These are phyloP conservation scores for Andrena minutula DNA, from an alignment of 2,888 invertebrate species.

Conservation along the genomic window DNA sequence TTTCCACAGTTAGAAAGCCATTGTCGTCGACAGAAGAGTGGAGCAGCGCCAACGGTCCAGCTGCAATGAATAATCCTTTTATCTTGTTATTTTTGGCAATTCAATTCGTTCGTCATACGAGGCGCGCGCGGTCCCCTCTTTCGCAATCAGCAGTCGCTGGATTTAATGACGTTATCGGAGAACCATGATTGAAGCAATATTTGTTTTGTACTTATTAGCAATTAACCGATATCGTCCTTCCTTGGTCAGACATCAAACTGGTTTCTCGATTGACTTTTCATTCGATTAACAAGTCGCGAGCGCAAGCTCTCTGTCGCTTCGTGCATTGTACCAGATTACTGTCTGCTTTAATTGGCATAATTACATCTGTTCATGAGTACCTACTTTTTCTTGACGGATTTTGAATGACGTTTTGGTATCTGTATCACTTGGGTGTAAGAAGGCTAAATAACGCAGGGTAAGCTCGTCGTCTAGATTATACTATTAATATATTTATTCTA, in stretches of 20 bases:
- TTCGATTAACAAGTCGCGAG: constrained; percentile 51
- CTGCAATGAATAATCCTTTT: constrained; percentile 61
- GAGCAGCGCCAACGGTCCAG: constrained; percentile 21
- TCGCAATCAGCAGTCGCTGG: constrained; percentile 69
- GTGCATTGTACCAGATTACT: not conserved
- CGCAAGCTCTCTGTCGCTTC: not conserved
- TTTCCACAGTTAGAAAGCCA: constrained; percentile 50
- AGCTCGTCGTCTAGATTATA: no score
- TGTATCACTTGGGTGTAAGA: no score
- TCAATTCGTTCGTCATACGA: constrained; percentile 67
- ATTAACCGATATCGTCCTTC: constrained; percentile 65
- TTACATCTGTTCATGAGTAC: not conserved
- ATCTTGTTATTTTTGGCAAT: constrained; percentile 70
- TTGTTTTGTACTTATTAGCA: constrained; percentile 71
- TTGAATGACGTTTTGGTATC: no score
- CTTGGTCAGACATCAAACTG: constrained; percentile 46
- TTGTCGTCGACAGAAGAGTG: constrained; percentile 41
- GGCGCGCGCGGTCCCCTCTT: constrained; percentile 30
- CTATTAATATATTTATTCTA: no score
- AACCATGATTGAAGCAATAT: constrained; percentile 73
- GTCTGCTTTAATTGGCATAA: not conserved
- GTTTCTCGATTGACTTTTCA: constrained; percentile 60
- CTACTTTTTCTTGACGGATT: not conserved
- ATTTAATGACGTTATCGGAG: constrained; percentile 71
- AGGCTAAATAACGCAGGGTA: no score